Base-by-base conservation (phyloP, 1,140 invertebrate genomes). In the Brachionus paranguensis region DNA sequence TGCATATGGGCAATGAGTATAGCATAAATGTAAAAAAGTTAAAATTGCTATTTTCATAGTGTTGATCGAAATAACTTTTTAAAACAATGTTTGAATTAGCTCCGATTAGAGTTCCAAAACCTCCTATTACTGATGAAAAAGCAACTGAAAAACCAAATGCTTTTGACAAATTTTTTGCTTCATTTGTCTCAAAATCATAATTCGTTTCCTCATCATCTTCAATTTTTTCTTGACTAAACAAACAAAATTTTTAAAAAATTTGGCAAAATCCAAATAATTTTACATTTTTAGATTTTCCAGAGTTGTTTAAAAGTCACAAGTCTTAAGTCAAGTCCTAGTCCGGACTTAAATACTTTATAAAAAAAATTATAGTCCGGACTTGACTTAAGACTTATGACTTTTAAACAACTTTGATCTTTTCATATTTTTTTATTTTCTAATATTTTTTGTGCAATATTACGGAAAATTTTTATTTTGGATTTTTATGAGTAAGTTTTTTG, bases 61-160 rank as follows among this genome's bases (percentile, higher is more conserved):
- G 6, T 20, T 50, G 89, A 84, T 93, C 92, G 81, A 92, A 92
- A 79, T 93, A 92, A 11, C 92, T 93, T 87, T 94, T 94, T 85
- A 95, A 92, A 0, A 95, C 94, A 11, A 96, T 91, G 89, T 97
- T 97, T 24, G 95, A 95, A 6, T 93, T 94, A 0, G 95, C 95
- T 3, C 95, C 95, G 3, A 95, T 95, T 2, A 97, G 89, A 0
- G 94, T 95, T 0, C 94, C 94, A 60, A 93, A 94, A 3, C 95
- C 95, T 4, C 95, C 95, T 43, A 95, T 88, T 84, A 91, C 92
- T 6, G 95, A 92, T 0, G 94, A 92, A 87, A 95, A 96, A 1
- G 94, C 94, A 33, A 95, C 93, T 10, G 92, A 92, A 83, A 96
- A 87, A 20, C 86, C 3, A 64, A 74, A 84, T 17, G 29, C 68